Evolutionary conservation across 2,888 invertebrate genomes (phyloP).

Genomic region (Resseliella maxima): DNA sequence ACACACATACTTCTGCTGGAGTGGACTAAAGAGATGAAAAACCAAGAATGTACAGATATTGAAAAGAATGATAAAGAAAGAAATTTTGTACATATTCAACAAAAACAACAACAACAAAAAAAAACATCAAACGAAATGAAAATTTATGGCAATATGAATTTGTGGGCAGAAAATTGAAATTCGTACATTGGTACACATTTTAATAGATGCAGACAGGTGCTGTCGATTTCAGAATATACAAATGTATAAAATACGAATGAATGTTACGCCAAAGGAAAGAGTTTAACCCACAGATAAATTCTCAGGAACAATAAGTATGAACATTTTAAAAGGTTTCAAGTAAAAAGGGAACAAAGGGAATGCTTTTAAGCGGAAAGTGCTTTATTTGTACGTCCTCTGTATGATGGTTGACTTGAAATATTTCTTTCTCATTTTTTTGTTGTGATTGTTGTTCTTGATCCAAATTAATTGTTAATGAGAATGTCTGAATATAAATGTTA

Average conservation of each 20-base stretch:
- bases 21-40: neutral
- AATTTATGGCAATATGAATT: constrained; percentile 9
- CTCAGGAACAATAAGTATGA: neutral
- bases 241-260: neutral
- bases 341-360: neutral
- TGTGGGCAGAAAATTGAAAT: neutral
- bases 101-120: no score
- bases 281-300: neutral
- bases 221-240: neutral
- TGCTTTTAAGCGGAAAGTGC: neutral
- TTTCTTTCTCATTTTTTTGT: neutral
- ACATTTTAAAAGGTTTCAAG: neutral
- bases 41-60: no score
- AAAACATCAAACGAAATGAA: constrained; percentile 17
- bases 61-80: neutral
- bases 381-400: neutral
- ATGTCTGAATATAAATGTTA: neutral
- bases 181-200: no score
- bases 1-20: neutral
- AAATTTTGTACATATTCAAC: neutral
- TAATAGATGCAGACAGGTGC: neutral
- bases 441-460: no score
- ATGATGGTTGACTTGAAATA: neutral
- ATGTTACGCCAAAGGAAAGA: no score
- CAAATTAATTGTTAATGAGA: neutral